A percentile compares a stretch with the other conserved stretches of the same genome.
Evolutionary conservation across 2,113 vertebrate genomes (phyloP).

Genomic region (Prinia subflava): DNA sequence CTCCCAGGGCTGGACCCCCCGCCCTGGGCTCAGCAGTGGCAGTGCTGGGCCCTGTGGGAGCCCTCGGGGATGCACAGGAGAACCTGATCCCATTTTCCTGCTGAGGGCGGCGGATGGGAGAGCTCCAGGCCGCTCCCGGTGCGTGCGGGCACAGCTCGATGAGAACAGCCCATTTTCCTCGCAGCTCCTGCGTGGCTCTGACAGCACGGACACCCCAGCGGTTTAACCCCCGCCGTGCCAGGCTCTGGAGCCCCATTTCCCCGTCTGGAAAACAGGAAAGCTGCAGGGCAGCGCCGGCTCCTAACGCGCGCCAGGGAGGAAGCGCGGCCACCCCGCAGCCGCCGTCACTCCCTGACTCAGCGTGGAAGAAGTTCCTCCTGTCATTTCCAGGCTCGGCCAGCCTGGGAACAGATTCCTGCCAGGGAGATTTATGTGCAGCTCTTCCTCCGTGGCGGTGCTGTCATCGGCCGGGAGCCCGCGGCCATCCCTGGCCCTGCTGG

Average conservation of each 20-base stretch:
- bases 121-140: fast-evolving
- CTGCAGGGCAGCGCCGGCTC: background rate
- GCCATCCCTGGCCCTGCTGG: background rate
- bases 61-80: background rate
- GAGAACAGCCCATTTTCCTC: fast-evolving
- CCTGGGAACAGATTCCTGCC: background rate
- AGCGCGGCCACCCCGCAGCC: background rate
- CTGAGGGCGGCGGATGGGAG: background rate
- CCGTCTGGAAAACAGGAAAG: slow-evolving; percentile 52
- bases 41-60: fast-evolving
- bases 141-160: fast-evolving
- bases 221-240: background rate
- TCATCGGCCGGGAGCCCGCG: background rate
- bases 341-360: slow-evolving; percentile 35
- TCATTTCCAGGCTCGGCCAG: background rate
- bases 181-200: background rate
- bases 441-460: background rate
- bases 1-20: background rate
- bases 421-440: background rate
- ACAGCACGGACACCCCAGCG: fast-evolving
- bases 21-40: fast-evolving
- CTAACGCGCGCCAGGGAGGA: slow-evolving; percentile 17
- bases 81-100: fast-evolving
- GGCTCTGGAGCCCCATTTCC: background rate
- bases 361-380: slow-evolving; percentile 9